phyloP scores from a whole-genome alignment of 2,888 invertebrate genomes.

The Agonopterix arenella region DNA sequence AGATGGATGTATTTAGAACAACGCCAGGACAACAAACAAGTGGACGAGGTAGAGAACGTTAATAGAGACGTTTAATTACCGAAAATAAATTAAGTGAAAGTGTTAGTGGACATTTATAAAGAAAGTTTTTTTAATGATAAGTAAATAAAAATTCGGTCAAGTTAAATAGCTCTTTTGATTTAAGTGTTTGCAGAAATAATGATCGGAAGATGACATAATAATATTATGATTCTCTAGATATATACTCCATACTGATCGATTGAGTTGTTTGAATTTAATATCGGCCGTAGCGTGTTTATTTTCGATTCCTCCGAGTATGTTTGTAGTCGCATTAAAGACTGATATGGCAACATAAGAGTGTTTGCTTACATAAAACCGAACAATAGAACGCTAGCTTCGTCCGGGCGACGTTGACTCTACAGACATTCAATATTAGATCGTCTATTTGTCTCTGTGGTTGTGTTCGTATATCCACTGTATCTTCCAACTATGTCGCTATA shows the following conservation, averaged over 20 bases:
- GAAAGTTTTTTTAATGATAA: conserved; percentile 18
- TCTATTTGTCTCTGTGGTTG: conserved; percentile 32
- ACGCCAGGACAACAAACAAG: conserved; percentile 61
- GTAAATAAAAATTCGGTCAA: conserved; percentile 5
- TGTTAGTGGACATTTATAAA: conserved; percentile 31
- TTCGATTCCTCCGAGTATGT: conserved; percentile 46
- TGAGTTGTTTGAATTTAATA: conserved; percentile 38
- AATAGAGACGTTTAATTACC: conserved; percentile 35
- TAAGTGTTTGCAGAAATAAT: conserved; percentile 24
- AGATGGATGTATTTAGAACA: conserved; percentile 85
- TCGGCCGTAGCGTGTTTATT: conserved; percentile 41
- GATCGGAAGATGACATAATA: conserved; percentile 16
- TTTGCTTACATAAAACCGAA: conserved; percentile 50
- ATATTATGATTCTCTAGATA: conserved; percentile 21
- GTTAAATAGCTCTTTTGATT: conserved; percentile 11
- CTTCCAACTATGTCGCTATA: conserved; percentile 29
- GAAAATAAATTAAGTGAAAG: conserved; percentile 29
- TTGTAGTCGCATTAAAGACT: conserved; percentile 50
- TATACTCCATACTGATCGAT: conserved; percentile 12
- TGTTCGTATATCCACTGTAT: conserved; percentile 23
- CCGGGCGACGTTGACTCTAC: conserved; percentile 25
- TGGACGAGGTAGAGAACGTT: conserved; percentile 34
- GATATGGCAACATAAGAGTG: conserved; percentile 63
- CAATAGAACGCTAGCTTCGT: conserved; percentile 45
- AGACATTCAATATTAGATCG: conserved; percentile 35